These are phyloP conservation scores for Trichomalopsis sarcophagae DNA, from an alignment of 1,140 invertebrate species.

Conservation along the genomic window DNA sequence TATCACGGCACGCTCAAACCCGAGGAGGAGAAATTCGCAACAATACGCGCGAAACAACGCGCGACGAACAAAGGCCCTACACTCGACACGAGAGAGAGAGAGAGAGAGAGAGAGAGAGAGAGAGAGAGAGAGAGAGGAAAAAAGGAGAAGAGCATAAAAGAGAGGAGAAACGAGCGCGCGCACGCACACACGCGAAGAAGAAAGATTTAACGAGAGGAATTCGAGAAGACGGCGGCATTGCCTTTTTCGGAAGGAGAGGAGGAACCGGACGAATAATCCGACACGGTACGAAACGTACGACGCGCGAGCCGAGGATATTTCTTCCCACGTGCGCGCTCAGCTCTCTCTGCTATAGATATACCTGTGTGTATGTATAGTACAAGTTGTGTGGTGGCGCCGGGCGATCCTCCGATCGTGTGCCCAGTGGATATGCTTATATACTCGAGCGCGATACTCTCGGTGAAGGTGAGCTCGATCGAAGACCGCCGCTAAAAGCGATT, in stretches of 20 bases:
- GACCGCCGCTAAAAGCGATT: no score
- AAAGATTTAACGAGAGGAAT: slow-evolving; percentile 36
- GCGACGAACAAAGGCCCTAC: slow-evolving; percentile 16
- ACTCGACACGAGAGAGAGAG: neutral
- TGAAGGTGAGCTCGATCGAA: no score
- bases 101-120: neutral
- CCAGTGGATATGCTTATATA: neutral
- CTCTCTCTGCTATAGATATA: neutral
- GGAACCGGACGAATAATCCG: slow-evolving; percentile 44
- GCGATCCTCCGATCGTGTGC: slow-evolving; percentile 32
- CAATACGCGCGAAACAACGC: slow-evolving; percentile 14
- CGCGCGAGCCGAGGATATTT: slow-evolving; percentile 46
- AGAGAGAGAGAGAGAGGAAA: neutral
- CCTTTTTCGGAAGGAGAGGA: slow-evolving; percentile 41
- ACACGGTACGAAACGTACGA: slow-evolving; percentile 24
- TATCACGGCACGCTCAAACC: neutral
- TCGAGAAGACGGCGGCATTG: slow-evolving; percentile 18
- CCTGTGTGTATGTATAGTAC: neutral
- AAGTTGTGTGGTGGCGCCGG: slow-evolving; percentile 15
- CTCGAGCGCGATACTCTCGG: no score
- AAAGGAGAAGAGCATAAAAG: slow-evolving; percentile 17
- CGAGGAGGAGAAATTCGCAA: neutral
- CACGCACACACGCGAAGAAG: neutral
- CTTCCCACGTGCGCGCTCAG: slow-evolving; percentile 38
- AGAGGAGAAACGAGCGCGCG: neutral